phyloP scores from a whole-genome alignment of 2,113 vertebrate species.

The Leptodactylus fuscus region DNA sequence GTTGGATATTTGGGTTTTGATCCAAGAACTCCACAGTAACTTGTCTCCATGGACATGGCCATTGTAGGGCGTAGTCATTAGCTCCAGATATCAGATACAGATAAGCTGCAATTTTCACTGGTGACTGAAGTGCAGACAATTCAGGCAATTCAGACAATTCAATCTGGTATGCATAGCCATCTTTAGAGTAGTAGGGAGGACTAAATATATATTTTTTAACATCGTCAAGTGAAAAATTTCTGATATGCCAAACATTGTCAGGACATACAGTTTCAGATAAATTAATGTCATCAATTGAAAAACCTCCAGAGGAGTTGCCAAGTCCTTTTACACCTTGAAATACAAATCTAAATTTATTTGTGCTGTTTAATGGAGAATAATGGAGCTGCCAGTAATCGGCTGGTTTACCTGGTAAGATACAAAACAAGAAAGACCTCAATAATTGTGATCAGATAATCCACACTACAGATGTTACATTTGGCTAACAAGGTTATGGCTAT shows the following conservation, averaged over 20 bases:
- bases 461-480: neutral
- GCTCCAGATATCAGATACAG: constrained; percentile 82
- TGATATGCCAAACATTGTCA: constrained; percentile 85
- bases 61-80: constrained; percentile 78
- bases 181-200: constrained; percentile 82
- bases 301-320: constrained; percentile 72
- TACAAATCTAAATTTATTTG: constrained; percentile 82
- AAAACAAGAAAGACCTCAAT: neutral
- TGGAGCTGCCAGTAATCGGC: constrained; percentile 83
- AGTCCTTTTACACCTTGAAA: constrained; percentile 78
- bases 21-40: constrained; percentile 82
- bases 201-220: constrained; percentile 70
- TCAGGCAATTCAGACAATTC: constrained; percentile 74
- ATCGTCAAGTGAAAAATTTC: constrained; percentile 75
- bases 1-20: constrained; percentile 84
- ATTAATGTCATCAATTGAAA: constrained; percentile 93
- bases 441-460: neutral
- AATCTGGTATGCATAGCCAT: constrained; percentile 90
- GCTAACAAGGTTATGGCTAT: no score
- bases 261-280: constrained; percentile 90
- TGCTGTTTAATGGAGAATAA: constrained; percentile 76
- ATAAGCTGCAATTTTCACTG: constrained; percentile 71
- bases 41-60: constrained; percentile 90
- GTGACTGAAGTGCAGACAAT: constrained; percentile 60
- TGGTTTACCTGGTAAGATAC: constrained; percentile 70